These are phyloP conservation scores for Sylvia borin DNA, from an alignment of 2,797 vertebrate species.

Conservation along the genomic window DNA sequence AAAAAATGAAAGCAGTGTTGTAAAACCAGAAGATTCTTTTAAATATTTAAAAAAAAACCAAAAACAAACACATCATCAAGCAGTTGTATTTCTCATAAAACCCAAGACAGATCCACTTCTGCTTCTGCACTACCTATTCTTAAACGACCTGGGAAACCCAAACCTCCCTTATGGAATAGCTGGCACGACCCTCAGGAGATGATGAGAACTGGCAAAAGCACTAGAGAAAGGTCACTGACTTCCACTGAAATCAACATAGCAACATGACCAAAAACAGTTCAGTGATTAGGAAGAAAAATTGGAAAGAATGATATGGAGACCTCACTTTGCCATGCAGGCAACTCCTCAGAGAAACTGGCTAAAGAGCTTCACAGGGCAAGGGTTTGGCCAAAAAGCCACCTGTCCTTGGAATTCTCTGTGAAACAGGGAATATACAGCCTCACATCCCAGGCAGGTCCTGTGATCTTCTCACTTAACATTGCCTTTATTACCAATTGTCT, in stretches of 20 bases:
- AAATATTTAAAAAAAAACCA: not conserved
- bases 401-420: not conserved
- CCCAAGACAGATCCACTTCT: not conserved
- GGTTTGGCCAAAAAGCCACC: not conserved
- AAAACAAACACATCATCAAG: not conserved
- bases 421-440: not conserved
- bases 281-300: not conserved
- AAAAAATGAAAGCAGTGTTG: not conserved
- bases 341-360: not conserved
- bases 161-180: not conserved
- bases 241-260: not conserved
- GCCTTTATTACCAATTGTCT: not conserved
- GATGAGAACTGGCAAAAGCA: not conserved
- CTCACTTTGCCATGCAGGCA: not conserved
- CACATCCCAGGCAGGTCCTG: not conserved
- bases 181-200: not conserved
- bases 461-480: not conserved
- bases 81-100: not conserved
- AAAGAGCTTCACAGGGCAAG: not conserved
- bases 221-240: not conserved
- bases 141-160: not conserved
- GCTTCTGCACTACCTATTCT: not conserved
- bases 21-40: not conserved
- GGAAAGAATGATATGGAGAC: rapidly evolving
- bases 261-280: not conserved